phyloP scores from a whole-genome alignment of 2,888 invertebrate genomes.

The Drosophila nigricruria region DNA sequence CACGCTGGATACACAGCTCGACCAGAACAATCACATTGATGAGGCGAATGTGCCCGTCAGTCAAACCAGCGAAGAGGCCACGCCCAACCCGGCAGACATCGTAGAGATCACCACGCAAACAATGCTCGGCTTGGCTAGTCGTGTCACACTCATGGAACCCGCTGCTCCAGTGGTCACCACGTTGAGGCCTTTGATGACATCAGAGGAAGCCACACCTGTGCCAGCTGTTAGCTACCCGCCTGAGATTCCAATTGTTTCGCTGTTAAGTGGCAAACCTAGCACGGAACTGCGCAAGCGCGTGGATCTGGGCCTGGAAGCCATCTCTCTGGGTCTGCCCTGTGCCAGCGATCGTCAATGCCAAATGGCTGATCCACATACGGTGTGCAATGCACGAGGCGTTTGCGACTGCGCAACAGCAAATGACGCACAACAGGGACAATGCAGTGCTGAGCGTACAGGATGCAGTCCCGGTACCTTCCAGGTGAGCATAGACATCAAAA shows the following conservation, averaged over 20 bases:
- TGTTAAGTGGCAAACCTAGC: constrained; percentile 63
- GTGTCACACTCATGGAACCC: constrained; percentile 86
- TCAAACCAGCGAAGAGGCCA: constrained; percentile 58
- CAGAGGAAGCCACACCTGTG: constrained; percentile 70
- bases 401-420: constrained; percentile 92
- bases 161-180: constrained; percentile 83
- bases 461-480: constrained; percentile 95
- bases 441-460: constrained; percentile 91
- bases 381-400: constrained; percentile 87
- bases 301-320: constrained; percentile 85
- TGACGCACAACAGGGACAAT: constrained; percentile 86
- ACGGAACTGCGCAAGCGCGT: constrained; percentile 84
- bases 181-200: constrained; percentile 73
- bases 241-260: constrained; percentile 17
- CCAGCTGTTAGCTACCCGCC: constrained; percentile 48
- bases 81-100: constrained; percentile 80
- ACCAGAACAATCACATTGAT: constrained; percentile 56
- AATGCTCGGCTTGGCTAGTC: constrained; percentile 84
- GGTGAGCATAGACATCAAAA: constrained; percentile 62
- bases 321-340: constrained; percentile 92
- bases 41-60: constrained; percentile 24
- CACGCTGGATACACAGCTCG: constrained; percentile 52
- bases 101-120: constrained; percentile 84
- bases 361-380: constrained; percentile 91
- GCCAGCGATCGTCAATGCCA: constrained; percentile 92